phyloP scores from a whole-genome alignment of 2,113 vertebrate genomes.

The Gymnobelideus leadbeateri region DNA sequence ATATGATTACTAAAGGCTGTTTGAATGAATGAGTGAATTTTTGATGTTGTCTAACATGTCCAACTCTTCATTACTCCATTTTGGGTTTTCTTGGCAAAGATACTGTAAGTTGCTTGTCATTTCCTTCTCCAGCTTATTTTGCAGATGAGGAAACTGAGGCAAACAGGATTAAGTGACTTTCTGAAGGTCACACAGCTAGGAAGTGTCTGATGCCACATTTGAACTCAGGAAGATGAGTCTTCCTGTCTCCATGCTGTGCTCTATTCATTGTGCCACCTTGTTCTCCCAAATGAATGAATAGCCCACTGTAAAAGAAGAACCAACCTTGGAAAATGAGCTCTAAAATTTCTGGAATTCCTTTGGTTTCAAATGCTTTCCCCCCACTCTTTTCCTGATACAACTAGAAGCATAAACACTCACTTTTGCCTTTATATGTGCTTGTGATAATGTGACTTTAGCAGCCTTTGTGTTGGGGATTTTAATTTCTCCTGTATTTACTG shows the following conservation, averaged over 20 bases:
- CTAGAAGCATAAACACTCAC: background rate
- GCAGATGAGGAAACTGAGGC: too few species aligned
- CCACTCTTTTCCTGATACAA: background rate
- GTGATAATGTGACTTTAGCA: slow-evolving; percentile 59
- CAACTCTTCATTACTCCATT: too few species aligned
- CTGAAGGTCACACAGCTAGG: background rate
- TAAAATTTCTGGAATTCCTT: background rate
- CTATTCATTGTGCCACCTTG: background rate
- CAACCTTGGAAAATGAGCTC: background rate
- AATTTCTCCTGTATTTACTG: slow-evolving; percentile 71
- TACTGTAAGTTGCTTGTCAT: too few species aligned
- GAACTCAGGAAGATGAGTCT: background rate
- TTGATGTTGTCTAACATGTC: too few species aligned
- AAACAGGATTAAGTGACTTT: too few species aligned
- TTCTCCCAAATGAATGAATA: background rate
- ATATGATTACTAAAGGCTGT: too few species aligned
- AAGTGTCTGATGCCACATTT: background rate
- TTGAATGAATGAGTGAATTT: too few species aligned
- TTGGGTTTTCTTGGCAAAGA: too few species aligned
- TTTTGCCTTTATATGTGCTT: slow-evolving; percentile 38
- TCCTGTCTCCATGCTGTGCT: background rate
- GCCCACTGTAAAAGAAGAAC: background rate
- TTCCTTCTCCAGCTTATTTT: too few species aligned
- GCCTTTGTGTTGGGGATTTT: slow-evolving; percentile 67
- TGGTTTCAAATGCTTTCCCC: background rate